Percentiles rank a stretch among this genome's conserved stretches.
Evolutionary conservation across 2,888 invertebrate genomes (phyloP).

Genomic region (Gymnosoma rotundatum): DNA sequence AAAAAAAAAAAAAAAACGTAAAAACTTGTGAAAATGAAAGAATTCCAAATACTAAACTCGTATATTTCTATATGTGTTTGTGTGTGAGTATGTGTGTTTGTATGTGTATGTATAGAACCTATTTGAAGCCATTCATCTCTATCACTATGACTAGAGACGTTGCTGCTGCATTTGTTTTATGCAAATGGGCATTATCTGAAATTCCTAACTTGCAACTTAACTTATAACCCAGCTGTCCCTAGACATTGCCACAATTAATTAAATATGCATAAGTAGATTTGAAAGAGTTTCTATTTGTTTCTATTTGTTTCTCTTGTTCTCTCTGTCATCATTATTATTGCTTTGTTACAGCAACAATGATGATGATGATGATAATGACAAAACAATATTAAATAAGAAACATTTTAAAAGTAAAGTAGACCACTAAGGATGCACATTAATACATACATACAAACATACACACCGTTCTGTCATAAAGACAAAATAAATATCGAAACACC

Average conservation of each 20-base stretch:
- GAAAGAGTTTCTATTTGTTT: slow-evolving; percentile 63
- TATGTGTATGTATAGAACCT: slow-evolving; percentile 50
- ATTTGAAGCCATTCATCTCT: slow-evolving; percentile 29
- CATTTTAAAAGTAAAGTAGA: slow-evolving; percentile 28
- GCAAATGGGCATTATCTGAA: slow-evolving; percentile 63
- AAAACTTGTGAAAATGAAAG: slow-evolving; percentile 44
- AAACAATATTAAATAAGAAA: slow-evolving; percentile 42
- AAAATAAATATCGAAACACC: slow-evolving; percentile 50
- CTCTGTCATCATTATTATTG: no score
- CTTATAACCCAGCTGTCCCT: slow-evolving; percentile 73
- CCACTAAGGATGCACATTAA: not conserved
- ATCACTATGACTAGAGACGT: not conserved
- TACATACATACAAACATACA: not conserved
- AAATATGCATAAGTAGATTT: slow-evolving; percentile 72
- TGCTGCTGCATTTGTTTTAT: slow-evolving; percentile 32
- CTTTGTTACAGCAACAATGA: no score
- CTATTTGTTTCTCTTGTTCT: no score
- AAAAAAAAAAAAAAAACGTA: slow-evolving; percentile 26
- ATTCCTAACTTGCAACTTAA: slow-evolving; percentile 61
- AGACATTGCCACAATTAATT: slow-evolving; percentile 75
- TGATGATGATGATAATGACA: slow-evolving; percentile 27
- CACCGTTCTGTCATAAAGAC: slow-evolving; percentile 18
- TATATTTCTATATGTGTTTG: not conserved
- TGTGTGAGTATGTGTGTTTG: not conserved
- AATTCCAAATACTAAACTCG: slow-evolving; percentile 26